Base-by-base conservation (phyloP, 2,797 vertebrate genomes). In the Pseudomugil gertrudae region DNA sequence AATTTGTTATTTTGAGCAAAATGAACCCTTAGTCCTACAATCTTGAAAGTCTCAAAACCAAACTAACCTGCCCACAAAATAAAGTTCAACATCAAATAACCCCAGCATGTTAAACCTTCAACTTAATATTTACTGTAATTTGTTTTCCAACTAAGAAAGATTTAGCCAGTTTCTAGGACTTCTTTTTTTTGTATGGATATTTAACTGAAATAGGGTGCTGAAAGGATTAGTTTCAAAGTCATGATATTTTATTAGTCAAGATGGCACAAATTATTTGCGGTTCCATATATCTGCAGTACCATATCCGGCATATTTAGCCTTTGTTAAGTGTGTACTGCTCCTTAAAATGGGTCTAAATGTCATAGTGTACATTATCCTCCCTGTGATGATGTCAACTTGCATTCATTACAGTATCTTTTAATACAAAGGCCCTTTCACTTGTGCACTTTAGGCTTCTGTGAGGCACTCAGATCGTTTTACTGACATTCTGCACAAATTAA, bases 401-500 rank as follows among this genome's bases (percentile, higher is more conserved):
- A 63, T 53, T 33, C 17, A 69, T 48, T 66, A 30, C 47, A 66
- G 33, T 33, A 47, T n/a, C n/a, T 63, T 65, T 71, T 30, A 40
- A 59, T 60, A 35, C 27, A 2, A 55, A 64, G 50, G 43, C 17
- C 38, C 52, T 40, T 74, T 63, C 54, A 19, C 48, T 63, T 66
- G 19, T 65, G 58, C 21, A 70, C 43, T 77, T 68, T 67, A 23
- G 30, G 38, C 43, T 52, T 51, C 26, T 53, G 51, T 36, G 10
- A 63, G 64, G 48, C 29, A 73, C 50, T 73, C 26, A 50, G 24
- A 63, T 47, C 51, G 7, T 72, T 73, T 75, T 64, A 36, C 48
- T 69, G 19, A 74, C 73, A 57, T 61, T 61, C 53, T 65, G 10
- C 11, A 47, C 13, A 77, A 74, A 76, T 67, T 59, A 71, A 79